Evolutionary conservation across 2,888 invertebrate species (phyloP).

Genomic region (Spodoptera picta): DNA sequence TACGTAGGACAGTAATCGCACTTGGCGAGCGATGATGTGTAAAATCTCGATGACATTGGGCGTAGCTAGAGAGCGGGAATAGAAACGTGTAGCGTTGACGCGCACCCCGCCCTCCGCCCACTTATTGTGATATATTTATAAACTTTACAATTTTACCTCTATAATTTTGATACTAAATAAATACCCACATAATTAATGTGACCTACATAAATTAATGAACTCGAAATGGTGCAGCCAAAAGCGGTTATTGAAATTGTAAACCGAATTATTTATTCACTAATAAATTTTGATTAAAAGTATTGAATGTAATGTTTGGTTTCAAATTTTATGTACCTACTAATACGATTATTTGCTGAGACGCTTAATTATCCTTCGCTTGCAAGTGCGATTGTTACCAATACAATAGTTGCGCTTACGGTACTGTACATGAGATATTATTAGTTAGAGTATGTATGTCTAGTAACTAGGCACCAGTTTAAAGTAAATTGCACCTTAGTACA

Average conservation of each 20-base stretch:
- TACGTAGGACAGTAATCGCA: slow-evolving; percentile 40
- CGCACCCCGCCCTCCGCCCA: not conserved
- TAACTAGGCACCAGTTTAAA: slow-evolving; percentile 68
- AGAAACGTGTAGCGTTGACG: not conserved
- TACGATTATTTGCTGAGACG: too few relatives aligned
- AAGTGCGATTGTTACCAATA: slow-evolving; percentile 47
- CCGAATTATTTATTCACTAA: not conserved
- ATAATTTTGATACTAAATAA: slow-evolving; percentile 13
- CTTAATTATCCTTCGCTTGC: slow-evolving; percentile 23
- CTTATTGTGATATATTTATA: slow-evolving; percentile 17
- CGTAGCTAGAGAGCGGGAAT: slow-evolving; percentile 13
- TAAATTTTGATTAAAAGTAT: slow-evolving; percentile 1
- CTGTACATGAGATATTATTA: slow-evolving; percentile 83
- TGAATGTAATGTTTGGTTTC: too few relatives aligned
- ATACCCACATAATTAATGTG: slow-evolving; percentile 14
- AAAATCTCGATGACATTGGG: slow-evolving; percentile 26
- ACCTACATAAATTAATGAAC: slow-evolving; percentile 10
- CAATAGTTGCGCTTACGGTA: slow-evolving; percentile 69
- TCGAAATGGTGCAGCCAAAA: too few relatives aligned
- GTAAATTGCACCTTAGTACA: slow-evolving; percentile 73
- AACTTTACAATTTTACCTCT: too few relatives aligned
- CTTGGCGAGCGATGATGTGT: slow-evolving; percentile 36
- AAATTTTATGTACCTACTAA: too few relatives aligned
- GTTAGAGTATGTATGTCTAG: slow-evolving; percentile 65
- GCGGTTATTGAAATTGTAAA: not conserved